phyloP scores from a whole-genome alignment of 2,113 vertebrate species.

The Cricetomys ansorgei region DNA sequence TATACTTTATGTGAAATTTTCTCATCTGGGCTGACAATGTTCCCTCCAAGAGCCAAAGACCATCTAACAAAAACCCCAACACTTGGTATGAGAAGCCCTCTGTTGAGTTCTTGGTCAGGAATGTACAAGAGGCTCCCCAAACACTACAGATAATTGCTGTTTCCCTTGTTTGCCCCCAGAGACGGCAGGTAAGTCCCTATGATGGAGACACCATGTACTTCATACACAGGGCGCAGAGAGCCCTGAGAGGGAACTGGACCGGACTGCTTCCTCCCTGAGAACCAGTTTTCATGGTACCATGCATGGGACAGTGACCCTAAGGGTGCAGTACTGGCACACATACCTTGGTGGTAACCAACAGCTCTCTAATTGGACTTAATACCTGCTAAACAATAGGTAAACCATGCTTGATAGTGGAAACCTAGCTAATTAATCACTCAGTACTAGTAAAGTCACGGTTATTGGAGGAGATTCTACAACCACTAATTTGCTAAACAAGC shows the following conservation, averaged over 20 bases:
- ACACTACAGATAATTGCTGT: background rate
- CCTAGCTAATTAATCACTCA: background rate
- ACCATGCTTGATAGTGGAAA: background rate
- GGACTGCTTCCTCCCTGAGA: background rate
- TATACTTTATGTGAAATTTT: background rate
- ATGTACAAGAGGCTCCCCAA: background rate
- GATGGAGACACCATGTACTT: background rate
- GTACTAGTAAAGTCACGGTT: background rate
- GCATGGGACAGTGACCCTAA: background rate
- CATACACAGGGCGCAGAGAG: background rate
- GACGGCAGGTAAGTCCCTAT: too few species aligned
- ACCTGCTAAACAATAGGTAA: background rate
- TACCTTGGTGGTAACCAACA: background rate
- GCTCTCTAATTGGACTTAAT: background rate
- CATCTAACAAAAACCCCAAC: background rate
- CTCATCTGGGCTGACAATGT: background rate
- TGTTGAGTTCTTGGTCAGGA: background rate
- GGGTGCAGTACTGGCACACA: too few species aligned
- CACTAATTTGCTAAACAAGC: background rate
- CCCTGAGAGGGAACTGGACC: background rate
- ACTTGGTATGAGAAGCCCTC: background rate
- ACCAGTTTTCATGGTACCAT: background rate
- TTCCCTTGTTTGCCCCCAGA: background rate
- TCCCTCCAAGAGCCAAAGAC: background rate
- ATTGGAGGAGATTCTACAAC: background rate